A percentile compares a stretch with the other conserved stretches of the same genome.
phyloP scores from a whole-genome alignment of 2,888 invertebrate species.

The Oxycera nigricornis region DNA sequence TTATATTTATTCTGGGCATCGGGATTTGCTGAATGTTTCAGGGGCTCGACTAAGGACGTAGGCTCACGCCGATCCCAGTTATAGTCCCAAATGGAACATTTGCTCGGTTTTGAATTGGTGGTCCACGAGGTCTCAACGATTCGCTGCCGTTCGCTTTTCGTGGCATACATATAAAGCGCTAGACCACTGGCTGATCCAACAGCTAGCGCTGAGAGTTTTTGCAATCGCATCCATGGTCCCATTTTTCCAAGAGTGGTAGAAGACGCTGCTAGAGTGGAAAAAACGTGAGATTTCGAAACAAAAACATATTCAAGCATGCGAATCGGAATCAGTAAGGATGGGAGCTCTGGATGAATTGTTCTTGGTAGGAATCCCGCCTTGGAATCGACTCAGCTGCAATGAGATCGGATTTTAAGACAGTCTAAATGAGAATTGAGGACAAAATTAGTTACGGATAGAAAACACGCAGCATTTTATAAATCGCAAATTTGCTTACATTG shows the following conservation, averaged over 20 bases:
- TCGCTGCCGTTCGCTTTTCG: conserved; percentile 61
- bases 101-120: conserved; percentile 60
- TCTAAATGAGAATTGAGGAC: neutral
- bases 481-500: no score
- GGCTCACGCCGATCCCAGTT: conserved; percentile 93
- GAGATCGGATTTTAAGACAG: neutral
- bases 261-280: neutral
- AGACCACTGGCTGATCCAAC: conserved; percentile 73
- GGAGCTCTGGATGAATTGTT: neutral
- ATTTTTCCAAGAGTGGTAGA: conserved; percentile 40
- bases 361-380: neutral
- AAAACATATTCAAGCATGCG: conserved; percentile 16
- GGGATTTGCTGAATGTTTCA: conserved; percentile 57
- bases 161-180: conserved; percentile 68
- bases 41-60: conserved; percentile 71
- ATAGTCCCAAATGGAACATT: conserved; percentile 76
- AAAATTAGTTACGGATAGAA: neutral
- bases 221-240: conserved; percentile 50
- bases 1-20: conserved; percentile 75
- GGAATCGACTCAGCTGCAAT: neutral
- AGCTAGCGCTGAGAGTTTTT: conserved; percentile 61
- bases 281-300: conserved; percentile 1
- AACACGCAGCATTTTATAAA: no score
- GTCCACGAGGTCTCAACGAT: conserved; percentile 73
- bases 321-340: neutral